Evolutionary conservation across 2,888 invertebrate genomes (phyloP).

Genomic region (Diadromus collaris): DNA sequence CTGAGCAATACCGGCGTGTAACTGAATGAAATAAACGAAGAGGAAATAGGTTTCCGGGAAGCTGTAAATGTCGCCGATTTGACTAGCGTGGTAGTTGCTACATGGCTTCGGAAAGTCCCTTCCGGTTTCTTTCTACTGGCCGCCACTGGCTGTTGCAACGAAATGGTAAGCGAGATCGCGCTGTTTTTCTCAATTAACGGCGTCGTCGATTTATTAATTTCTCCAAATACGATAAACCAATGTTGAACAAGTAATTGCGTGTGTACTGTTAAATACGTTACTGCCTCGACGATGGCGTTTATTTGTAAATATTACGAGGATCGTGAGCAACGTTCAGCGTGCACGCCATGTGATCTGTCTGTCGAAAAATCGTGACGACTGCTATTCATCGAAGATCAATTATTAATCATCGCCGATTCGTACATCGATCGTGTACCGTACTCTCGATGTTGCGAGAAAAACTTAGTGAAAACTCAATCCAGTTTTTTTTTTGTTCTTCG

Average conservation of each 20-base stretch:
- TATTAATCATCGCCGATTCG: background rate
- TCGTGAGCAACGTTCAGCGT: constrained; percentile 43
- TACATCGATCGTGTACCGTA: background rate
- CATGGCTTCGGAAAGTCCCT: constrained; percentile 80
- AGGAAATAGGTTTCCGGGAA: constrained; percentile 83
- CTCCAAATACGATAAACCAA: background rate
- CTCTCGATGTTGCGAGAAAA: background rate
- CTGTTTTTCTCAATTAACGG: constrained; percentile 44
- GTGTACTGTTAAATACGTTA: background rate
- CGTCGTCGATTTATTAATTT: constrained; percentile 9
- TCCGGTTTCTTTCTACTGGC: constrained; percentile 68
- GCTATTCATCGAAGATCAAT: constrained; percentile 14
- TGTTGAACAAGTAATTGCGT: background rate
- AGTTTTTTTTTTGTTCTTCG: background rate
- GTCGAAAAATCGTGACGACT: constrained; percentile 35
- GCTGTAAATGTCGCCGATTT: constrained; percentile 92
- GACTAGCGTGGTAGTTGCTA: constrained; percentile 95
- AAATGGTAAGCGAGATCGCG: constrained; percentile 69
- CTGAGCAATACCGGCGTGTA: background rate
- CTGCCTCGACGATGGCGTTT: constrained; percentile 13
- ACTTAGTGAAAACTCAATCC: background rate
- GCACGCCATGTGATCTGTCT: constrained; percentile 58
- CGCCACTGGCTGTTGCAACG: constrained; percentile 65
- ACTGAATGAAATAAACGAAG: background rate
- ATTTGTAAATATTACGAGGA: constrained; percentile 10